A percentile compares a stretch with the other conserved stretches of the same genome.
Evolutionary conservation across 2,888 invertebrate genomes (phyloP).

Genomic region (Morpho helenor): DNA sequence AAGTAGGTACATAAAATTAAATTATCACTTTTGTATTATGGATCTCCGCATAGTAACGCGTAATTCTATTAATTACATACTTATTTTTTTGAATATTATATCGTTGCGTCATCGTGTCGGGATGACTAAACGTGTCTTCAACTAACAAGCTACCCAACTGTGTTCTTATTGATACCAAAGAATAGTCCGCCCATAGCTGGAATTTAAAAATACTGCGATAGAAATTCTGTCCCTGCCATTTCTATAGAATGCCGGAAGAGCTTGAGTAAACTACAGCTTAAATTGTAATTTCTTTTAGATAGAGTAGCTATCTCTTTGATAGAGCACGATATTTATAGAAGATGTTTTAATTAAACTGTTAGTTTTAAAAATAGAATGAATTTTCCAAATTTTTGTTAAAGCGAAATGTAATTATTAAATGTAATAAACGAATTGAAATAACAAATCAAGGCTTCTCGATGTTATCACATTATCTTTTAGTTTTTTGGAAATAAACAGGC

Average conservation of each 20-base stretch:
- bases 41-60: no score
- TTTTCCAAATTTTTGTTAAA: no score
- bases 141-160: conserved; percentile 21
- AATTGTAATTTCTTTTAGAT: conserved; percentile 4
- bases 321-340: no score
- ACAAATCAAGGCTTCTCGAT: no score
- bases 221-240: conserved; percentile 20
- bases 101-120: conserved; percentile 10
- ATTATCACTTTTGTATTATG: no score
- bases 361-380: no score
- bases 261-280: conserved; percentile 11
- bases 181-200: conserved; percentile 15
- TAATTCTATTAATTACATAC: not conserved
- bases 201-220: conserved; percentile 21
- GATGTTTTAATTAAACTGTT: no score
- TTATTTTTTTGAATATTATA: not conserved
- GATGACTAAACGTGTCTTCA: not conserved
- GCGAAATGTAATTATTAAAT: no score
- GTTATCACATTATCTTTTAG: no score
- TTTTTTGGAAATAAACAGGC: no score
- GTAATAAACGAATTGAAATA: no score
- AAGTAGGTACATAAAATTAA: no score
- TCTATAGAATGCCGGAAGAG: conserved; percentile 12
- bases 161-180: conserved; percentile 20
- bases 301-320: not conserved